Base-by-base conservation (phyloP, 2,113 vertebrate genomes). In the Kobus ellipsiprymnus region DNA sequence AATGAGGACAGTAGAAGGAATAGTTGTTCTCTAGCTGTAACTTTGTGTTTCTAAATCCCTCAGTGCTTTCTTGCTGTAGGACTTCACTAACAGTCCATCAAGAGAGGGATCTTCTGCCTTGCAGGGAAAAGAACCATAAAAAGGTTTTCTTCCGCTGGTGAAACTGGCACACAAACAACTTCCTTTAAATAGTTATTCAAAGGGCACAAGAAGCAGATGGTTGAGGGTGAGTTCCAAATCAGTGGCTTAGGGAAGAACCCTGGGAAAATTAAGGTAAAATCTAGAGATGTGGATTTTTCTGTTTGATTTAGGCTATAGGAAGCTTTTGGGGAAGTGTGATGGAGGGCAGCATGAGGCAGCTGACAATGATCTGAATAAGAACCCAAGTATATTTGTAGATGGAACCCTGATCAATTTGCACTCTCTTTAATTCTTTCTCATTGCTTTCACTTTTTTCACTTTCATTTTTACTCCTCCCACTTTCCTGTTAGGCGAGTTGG, bases 111-210 rank as follows among this genome's bases (percentile, higher is more conserved):
- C 44, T 78, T 84, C 62, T 25, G 36, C 44, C 52, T 78, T 52
- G 62, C 36, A 71, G 74, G 90, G 74, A 89, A 59, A 89, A 82
- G 23, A 59, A 74, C 86, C 84, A 54, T 30, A 64, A 57, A 91
- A 91, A 67, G 48, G 60, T 13, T 91, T 95, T 77, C 91, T 89
- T 59, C 93, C 7, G 29, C 0, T 36, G 60, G 87, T 87, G 59
- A 97, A 74, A 90, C 21, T 48, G 46, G 33, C 87, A 46, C 74
- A 90, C 77, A 46, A 46, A 94, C 30, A 87, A n/a, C 44, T 90
- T 74, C 60, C 91, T 96, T 97, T 77, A 94, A 95, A 92, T 92
- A 88, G 64, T 97, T 97, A 88, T 62, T 94, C n/a, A 93, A 96
- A 96, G 93, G 95, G 80, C 57, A 77, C 4, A 74, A 36, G 40